phyloP scores from a whole-genome alignment of 2,113 vertebrate genomes.

The Parotia lawesii region DNA sequence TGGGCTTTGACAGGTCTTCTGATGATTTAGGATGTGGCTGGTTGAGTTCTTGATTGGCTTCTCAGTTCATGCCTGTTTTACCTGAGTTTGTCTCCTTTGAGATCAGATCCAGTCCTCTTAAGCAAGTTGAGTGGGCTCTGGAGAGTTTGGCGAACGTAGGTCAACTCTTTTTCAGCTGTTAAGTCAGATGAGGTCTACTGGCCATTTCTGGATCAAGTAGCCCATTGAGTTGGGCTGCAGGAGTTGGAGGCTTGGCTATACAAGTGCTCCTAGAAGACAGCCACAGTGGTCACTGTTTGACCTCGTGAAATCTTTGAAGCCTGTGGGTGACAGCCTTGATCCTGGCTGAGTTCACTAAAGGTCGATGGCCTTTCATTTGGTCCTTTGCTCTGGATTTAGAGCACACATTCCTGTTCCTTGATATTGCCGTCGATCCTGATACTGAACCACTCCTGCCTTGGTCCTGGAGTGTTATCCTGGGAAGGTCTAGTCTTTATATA shows the following conservation, averaged over 20 bases:
- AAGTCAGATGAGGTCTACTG: neutral
- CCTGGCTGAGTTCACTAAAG: neutral
- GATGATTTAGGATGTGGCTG: neutral
- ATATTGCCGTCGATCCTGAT: neutral
- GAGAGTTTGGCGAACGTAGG: neutral
- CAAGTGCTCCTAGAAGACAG: neutral
- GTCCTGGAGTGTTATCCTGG: neutral
- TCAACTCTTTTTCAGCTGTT: neutral
- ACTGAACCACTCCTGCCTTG: neutral
- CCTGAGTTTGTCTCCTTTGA: neutral
- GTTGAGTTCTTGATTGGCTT: neutral
- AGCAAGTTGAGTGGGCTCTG: neutral
- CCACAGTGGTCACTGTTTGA: neutral
- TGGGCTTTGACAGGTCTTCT: neutral
- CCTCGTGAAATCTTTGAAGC: neutral
- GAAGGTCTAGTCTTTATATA: neutral
- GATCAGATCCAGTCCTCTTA: neutral
- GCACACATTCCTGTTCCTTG: neutral
- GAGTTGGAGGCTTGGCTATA: neutral
- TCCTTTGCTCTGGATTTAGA: neutral
- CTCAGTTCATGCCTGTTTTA: neutral
- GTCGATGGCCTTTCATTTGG: fast-evolving
- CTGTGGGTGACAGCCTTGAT: neutral
- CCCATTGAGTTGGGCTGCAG: neutral
- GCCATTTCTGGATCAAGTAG: neutral